A percentile compares a stretch with the other conserved stretches of the same genome.
phyloP scores from a whole-genome alignment of 2,797 vertebrate genomes.

The Girardinus metallicus region DNA sequence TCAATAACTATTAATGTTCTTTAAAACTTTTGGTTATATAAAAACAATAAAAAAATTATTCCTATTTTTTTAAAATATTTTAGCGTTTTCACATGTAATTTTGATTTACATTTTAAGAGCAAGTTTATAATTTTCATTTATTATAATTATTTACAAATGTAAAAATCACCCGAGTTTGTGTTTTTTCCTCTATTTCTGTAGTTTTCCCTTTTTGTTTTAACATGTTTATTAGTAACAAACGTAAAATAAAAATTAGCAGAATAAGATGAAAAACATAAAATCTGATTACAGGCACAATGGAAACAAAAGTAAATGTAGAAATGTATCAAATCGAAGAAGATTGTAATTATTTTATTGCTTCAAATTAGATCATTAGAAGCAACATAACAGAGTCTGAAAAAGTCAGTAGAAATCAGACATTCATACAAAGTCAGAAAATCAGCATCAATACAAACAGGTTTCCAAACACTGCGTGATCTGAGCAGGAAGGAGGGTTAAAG shows the following conservation, averaged over 20 bases:
- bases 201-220: background rate
- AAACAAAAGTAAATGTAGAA: background rate
- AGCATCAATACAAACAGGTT: background rate
- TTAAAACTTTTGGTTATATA: background rate
- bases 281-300: background rate
- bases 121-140: background rate
- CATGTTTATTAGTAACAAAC: background rate
- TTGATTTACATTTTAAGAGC: background rate
- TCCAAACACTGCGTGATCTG: conserved; percentile 1
- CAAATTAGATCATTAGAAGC: conserved; percentile 5
- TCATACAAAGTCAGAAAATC: background rate
- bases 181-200: background rate
- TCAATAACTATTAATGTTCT: background rate
- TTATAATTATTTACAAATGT: background rate
- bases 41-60: no score
- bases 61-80: no score
- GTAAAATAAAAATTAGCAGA: background rate
- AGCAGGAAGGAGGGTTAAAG: background rate
- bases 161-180: background rate
- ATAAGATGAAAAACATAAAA: background rate
- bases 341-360: conserved; percentile 4
- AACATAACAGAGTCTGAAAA: background rate
- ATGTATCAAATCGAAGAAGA: background rate
- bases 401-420: conserved; percentile 9
- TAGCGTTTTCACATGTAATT: background rate